These are phyloP conservation scores for Xanthorhoe spadicearia DNA, from an alignment of 2,888 invertebrate species.

Conservation along the genomic window DNA sequence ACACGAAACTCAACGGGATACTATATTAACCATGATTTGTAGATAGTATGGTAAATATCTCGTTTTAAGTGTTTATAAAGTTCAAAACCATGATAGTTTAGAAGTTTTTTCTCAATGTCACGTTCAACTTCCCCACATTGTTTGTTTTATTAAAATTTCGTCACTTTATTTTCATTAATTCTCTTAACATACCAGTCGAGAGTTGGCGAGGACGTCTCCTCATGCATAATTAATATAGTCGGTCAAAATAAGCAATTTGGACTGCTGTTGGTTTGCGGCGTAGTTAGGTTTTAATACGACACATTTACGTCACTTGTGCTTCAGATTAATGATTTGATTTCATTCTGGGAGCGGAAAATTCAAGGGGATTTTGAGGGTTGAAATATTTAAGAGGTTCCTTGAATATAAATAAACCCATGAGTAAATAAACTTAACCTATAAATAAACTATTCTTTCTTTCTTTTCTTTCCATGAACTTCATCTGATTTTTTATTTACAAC, in stretches of 20 bases:
- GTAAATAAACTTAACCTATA: no score
- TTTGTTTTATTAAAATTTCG: slow-evolving; percentile 36
- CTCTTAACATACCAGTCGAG: slow-evolving; percentile 58
- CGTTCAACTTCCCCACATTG: neutral
- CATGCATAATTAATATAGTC: slow-evolving; percentile 77
- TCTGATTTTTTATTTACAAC: no score
- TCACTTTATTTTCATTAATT: slow-evolving; percentile 58
- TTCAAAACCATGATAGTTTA: no score
- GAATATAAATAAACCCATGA: no score
- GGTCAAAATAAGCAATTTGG: slow-evolving; percentile 81
- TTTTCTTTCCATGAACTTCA: no score
- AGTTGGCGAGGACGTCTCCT: slow-evolving; percentile 58
- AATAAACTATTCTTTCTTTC: no score
- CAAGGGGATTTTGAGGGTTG: neutral
- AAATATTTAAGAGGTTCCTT: no score
- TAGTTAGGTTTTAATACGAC: slow-evolving; percentile 72
- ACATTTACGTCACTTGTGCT: slow-evolving; percentile 56
- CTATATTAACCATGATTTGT: no score
- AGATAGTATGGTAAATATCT: no score
- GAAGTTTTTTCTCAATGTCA: slow-evolving; percentile 8
- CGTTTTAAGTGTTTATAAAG: no score
- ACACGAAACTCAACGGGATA: no score
- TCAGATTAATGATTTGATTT: slow-evolving; percentile 41
- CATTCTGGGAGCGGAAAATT: slow-evolving; percentile 12
- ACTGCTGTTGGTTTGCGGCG: slow-evolving; percentile 72